Evolutionary conservation across 2,888 invertebrate genomes (phyloP), one percentile per base, ranked within the genome.

Genomic region (Hydrotaea cyrtoneurina): DNA sequence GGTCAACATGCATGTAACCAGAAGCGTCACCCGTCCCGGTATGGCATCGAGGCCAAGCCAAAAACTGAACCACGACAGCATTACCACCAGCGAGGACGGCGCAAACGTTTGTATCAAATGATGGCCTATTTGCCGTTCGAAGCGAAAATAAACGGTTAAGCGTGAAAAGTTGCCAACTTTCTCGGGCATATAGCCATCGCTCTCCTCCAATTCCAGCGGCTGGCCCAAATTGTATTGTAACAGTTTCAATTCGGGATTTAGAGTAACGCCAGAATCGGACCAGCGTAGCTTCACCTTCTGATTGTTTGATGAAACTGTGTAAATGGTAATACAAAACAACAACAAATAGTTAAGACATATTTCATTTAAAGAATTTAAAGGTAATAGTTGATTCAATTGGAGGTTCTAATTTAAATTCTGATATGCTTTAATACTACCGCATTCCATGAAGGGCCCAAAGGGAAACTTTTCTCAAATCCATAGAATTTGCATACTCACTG

Each of bases 41-140:
- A 97, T 96, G 0, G 96, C 97, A 89, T 97, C 97, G 87, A 97
- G 92, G 69, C 96, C 96, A 36, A 97, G 91, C 96, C 97, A 97
- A 91, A 97, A 97, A 89, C 96, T 96, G 90, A 97, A 96, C 97
- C 97, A 97, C 2, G 96, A 96, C 8, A 97, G 91, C 94, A 96
- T 95, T 11, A 97, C 97, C 8, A 97, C 96, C 39, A 97, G 92
- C 0, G 96, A 95, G 1, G 97, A 97, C 0, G 97, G 97, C 0
- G 96, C 96, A 90, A 96, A 97, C 8, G 97, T 96, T 91, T 97
- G 97, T 86, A 97, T 96, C 73, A 97, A 92, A 89, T 96, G 96
- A 91, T 97, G 96, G 0, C 96, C 97, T 75, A 97, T 96, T 92
- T 96, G 96, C 11, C 97, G 94, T 92, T 96, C 96, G 89, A 97